A percentile compares a stretch with the other conserved stretches of the same genome.
Conservation (phyloP, 2,888 invertebrate species). For the Sarcophaga carnaria region DNA sequence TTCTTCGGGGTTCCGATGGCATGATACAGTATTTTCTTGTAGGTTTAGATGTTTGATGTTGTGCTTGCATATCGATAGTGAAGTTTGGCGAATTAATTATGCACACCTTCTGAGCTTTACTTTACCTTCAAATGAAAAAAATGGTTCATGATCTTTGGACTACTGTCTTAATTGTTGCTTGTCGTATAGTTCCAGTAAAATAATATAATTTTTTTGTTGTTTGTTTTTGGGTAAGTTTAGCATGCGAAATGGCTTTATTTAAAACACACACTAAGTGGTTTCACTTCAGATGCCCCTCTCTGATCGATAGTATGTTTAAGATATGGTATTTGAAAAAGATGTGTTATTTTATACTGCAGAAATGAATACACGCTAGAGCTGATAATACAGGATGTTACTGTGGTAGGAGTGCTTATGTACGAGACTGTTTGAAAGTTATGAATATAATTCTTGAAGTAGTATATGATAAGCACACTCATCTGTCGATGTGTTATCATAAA, state of each 20-base stretch:
- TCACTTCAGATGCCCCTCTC: not conserved
- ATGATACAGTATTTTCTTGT: constrained; percentile 43
- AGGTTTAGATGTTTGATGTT: constrained; percentile 68
- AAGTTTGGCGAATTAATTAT: constrained; percentile 79
- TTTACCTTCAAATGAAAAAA: constrained; percentile 45
- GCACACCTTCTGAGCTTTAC: constrained; percentile 77
- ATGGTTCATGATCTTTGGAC: constrained; percentile 81
- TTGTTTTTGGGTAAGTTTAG: constrained; percentile 1
- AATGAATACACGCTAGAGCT: too few species aligned
- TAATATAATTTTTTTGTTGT: constrained; percentile 49
- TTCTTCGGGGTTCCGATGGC: constrained; percentile 53
- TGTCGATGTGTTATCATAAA: too few species aligned
- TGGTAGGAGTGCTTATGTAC: too few species aligned
- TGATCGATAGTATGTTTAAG: not conserved
- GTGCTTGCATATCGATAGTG: constrained; percentile 60
- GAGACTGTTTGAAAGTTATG: too few species aligned
- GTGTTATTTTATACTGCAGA: constrained; percentile 24
- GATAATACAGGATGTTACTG: too few species aligned
- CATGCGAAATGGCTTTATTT: constrained; percentile 72
- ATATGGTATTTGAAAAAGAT: constrained; percentile 18
- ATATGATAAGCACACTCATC: too few species aligned
- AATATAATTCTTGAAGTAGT: too few species aligned
- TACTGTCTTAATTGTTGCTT: constrained; percentile 80
- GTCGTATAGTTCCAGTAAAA: constrained; percentile 64
- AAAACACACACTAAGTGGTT: constrained; percentile 47